Evolutionary conservation across 1,140 invertebrate genomes (phyloP).

Genomic region (Pygmarrhopalites habei): DNA sequence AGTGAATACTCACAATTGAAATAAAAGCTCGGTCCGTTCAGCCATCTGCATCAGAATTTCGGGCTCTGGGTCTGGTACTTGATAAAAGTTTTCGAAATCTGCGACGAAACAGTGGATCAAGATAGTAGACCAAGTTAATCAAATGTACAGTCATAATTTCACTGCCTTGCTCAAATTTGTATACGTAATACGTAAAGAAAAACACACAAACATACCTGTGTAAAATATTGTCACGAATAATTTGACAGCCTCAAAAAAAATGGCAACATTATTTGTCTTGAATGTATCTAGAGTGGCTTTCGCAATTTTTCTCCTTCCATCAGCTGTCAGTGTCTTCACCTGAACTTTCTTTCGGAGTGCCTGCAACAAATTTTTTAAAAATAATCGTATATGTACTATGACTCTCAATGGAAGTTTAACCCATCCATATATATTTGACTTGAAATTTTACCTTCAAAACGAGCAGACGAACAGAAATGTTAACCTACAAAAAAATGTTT

Average conservation of each 20-base stretch:
- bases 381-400: not conserved
- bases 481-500: no score
- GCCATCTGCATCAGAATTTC: slow-evolving; percentile 70
- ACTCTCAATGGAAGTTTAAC: no score
- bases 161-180: not conserved
- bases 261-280: slow-evolving; percentile 24
- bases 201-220: slow-evolving; percentile 20
- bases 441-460: slow-evolving; percentile 29
- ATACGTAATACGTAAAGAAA: not conserved
- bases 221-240: slow-evolving; percentile 35
- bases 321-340: slow-evolving; percentile 5
- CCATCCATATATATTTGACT: not conserved
- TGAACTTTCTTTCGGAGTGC: slow-evolving; percentile 18
- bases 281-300: slow-evolving; percentile 29
- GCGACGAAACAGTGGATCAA: not conserved
- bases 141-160: no score
- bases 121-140: not conserved
- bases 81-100: slow-evolving; percentile 34
- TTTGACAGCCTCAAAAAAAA: slow-evolving; percentile 35
- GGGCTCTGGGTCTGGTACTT: slow-evolving; percentile 50
- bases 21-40: slow-evolving; percentile 74
- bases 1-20: slow-evolving; percentile 65
- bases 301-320: slow-evolving; percentile 28
- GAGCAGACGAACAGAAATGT: slow-evolving; percentile 30
- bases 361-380: slow-evolving; percentile 19